Percentiles rank a stretch among this genome's conserved stretches.
Conservation (phyloP, 2,888 invertebrate species). For the Lasioglossum lativentre region DNA sequence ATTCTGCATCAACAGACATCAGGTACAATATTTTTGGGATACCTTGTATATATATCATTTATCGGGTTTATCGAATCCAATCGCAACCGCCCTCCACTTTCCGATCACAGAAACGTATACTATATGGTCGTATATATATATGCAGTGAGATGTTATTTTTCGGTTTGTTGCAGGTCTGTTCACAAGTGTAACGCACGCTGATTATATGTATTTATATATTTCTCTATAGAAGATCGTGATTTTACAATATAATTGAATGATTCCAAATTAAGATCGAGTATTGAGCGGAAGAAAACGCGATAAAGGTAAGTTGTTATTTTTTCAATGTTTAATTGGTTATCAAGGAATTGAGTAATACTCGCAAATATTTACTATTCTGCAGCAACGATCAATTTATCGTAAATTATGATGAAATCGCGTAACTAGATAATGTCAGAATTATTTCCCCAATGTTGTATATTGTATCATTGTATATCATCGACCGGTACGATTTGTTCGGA, state of each 20-base stretch:
- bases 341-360: neutral
- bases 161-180: constrained; percentile 12
- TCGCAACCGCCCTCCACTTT: neutral
- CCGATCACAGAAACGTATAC: neutral
- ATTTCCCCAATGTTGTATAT: neutral
- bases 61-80: neutral
- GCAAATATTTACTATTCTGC: neutral
- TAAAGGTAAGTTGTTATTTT: neutral
- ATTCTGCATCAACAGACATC: too few relatives aligned
- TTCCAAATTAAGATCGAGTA: constrained; percentile 9
- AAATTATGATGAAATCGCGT: neutral
- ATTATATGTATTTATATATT: constrained; percentile 20
- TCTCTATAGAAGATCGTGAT: constrained; percentile 1
- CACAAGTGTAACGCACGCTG: neutral
- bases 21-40: neutral
- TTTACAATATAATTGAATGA: constrained; percentile 24
- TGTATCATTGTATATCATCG: too few relatives aligned
- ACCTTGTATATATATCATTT: neutral
- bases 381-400: neutral
- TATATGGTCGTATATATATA: neutral
- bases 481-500: neutral
- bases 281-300: neutral
- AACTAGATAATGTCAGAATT: neutral
- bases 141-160: neutral
- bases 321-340: neutral